Base-by-base conservation (phyloP, 2,797 vertebrate genomes). In the Takifugu rubripes region DNA sequence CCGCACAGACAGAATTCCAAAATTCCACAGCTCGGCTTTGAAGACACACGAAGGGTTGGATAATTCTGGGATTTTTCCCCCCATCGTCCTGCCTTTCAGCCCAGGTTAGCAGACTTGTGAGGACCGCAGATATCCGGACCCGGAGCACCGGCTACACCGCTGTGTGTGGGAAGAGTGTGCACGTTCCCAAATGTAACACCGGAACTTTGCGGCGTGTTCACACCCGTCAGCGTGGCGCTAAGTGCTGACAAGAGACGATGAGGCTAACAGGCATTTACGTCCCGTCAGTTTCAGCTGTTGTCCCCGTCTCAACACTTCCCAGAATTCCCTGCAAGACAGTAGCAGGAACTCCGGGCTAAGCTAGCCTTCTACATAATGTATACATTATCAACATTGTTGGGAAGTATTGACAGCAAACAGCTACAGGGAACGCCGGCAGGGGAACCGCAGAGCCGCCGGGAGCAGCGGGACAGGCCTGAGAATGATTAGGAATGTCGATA, bases 201-300 rank as follows among this genome's bases (percentile, higher is more conserved):
- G 2, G 24, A 49, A 71, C 68, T 77, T 62, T 33, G 82, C 47
- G 64, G 69, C 42, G 49, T 74, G 81, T 88, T 86, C 84, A 77
- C 82, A 81, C 79, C 77, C 65, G 9, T 10, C 27, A 24, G 65
- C 52, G 27, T 3, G 49, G 76, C 78, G 68, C 82, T 79, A 79
- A 70, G 72, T 69, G 78, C 69, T 53, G 64, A 73, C 67, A 77
- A 85, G 75, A 83, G 81, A 84, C 76, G 74, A 74, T 75, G 74
- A 52, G 26, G 66, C 74, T 83, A 77, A 82, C 83, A 71, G 53
- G 74, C 79, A 83, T 87, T 85, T 83, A 82, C 82, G 77, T 81
- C 75, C 77, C 72, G 81, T 70, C 62, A 65, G 66, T 72, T 59
- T 72, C 85, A 87, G 85, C 84, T 89, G 84, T 79, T 66, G 61